phyloP scores from a whole-genome alignment of 2,888 invertebrate genomes.

The Esperia sulphurella region DNA sequence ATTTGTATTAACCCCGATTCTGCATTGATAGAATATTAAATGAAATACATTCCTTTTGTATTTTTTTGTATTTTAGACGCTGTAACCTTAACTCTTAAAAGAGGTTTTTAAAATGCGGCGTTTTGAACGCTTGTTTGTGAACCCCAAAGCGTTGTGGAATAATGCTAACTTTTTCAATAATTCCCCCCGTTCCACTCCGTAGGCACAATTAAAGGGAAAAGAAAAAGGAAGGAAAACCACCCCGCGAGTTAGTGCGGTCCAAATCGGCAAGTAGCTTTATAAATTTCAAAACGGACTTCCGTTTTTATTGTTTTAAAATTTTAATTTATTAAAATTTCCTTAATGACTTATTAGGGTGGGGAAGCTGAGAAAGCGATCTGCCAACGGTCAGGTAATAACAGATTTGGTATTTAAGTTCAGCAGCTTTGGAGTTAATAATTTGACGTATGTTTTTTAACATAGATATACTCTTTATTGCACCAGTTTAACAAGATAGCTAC shows the following conservation, averaged over 20 bases:
- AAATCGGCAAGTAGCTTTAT: constrained; percentile 33
- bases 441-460: too few species aligned
- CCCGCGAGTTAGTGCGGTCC: constrained; percentile 21
- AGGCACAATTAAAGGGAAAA: constrained; percentile 49
- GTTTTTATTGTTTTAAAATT: constrained; percentile 3
- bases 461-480: too few species aligned
- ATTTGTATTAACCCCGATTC: too few species aligned
- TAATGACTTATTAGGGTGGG: not conserved
- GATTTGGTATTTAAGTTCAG: too few species aligned
- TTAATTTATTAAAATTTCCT: constrained; percentile 3
- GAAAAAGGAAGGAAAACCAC: constrained; percentile 28
- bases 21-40: too few species aligned
- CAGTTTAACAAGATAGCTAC: too few species aligned
- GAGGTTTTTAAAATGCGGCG: not conserved
- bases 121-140: constrained; percentile 26
- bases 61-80: too few species aligned
- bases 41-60: too few species aligned
- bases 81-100: too few species aligned
- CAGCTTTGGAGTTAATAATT: too few species aligned
- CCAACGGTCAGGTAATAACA: not conserved
- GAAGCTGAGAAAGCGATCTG: not conserved
- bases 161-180: constrained; percentile 62
- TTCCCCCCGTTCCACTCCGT: constrained; percentile 45
- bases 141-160: constrained; percentile 24
- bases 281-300: constrained; percentile 31